A percentile compares a stretch with the other conserved stretches of the same genome.
Evolutionary conservation across 2,888 invertebrate genomes (phyloP).

Genomic region (Gasteruption jaculator): DNA sequence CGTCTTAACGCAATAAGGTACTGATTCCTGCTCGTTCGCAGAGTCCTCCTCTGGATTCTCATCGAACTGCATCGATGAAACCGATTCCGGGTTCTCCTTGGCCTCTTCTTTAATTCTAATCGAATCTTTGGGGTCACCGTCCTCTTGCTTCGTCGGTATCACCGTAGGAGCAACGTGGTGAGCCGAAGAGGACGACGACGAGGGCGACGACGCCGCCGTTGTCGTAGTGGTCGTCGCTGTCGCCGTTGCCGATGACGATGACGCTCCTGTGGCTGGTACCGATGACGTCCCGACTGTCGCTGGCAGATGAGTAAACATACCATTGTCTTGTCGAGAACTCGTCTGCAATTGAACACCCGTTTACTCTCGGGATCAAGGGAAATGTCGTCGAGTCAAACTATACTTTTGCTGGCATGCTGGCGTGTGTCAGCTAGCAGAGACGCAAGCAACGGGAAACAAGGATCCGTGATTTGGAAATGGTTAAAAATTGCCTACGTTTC

Average conservation of each 20-base stretch:
- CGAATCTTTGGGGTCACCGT: background rate
- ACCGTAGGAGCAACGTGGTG: too few species aligned
- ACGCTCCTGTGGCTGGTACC: conserved; percentile 17
- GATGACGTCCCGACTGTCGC: conserved; percentile 14
- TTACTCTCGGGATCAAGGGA: too few species aligned
- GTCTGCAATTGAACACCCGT: conserved; percentile 43
- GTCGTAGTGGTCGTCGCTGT: too few species aligned
- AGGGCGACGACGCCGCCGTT: too few species aligned
- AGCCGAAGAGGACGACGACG: too few species aligned
- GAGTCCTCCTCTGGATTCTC: conserved; percentile 39
- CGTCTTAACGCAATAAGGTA: conserved; percentile 47
- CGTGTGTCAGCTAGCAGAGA: too few species aligned
- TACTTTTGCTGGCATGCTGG: too few species aligned
- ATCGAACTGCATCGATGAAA: conserved; percentile 20
- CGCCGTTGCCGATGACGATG: too few species aligned
- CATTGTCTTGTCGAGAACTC: conserved; percentile 41
- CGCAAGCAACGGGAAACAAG: too few species aligned
- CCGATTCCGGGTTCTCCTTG: conserved; percentile 29
- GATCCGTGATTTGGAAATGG: too few species aligned
- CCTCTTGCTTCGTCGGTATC: conserved; percentile 11
- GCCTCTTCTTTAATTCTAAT: conserved; percentile 31
- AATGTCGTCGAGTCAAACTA: too few species aligned
- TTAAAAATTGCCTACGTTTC: too few species aligned
- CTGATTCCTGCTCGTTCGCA: conserved; percentile 37
- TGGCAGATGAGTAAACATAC: conserved; percentile 27